These are phyloP conservation scores for Emberiza fucata DNA, from an alignment of 2,113 vertebrate genomes.

Conservation along the genomic window DNA sequence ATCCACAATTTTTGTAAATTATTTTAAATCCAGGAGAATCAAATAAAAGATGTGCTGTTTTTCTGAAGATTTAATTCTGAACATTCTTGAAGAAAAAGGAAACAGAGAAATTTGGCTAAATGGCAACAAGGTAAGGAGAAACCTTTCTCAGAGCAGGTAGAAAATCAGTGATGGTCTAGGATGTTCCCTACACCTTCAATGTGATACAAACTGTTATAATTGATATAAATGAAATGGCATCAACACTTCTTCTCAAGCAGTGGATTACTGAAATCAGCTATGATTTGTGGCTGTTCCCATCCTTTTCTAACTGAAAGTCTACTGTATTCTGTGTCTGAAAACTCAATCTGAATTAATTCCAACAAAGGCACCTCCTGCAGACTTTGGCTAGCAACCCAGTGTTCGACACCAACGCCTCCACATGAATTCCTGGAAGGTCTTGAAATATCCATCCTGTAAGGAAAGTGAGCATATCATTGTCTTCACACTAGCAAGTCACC, in stretches of 20 bases:
- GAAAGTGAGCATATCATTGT: neutral
- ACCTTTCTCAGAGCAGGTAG: neutral
- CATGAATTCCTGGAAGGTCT: neutral
- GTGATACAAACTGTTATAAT: neutral
- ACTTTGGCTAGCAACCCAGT: neutral
- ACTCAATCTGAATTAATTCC: neutral
- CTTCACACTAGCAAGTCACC: neutral
- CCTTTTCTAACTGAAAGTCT: neutral
- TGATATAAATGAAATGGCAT: neutral
- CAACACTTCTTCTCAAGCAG: neutral
- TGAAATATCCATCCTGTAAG: neutral
- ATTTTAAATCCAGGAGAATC: neutral
- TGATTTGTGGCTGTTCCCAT: neutral
- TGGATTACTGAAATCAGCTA: neutral
- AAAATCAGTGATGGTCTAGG: neutral
- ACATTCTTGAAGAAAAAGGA: neutral
- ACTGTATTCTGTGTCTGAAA: neutral
- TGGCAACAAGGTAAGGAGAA: neutral
- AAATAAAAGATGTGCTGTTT: neutral
- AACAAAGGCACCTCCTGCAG: neutral
- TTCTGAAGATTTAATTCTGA: neutral
- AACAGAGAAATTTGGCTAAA: neutral
- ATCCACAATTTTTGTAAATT: neutral
- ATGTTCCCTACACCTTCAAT: neutral
- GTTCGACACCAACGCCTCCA: neutral